Base-by-base conservation (phyloP, 2,888 invertebrate species). In the Tubiluchus corallicola region DNA sequence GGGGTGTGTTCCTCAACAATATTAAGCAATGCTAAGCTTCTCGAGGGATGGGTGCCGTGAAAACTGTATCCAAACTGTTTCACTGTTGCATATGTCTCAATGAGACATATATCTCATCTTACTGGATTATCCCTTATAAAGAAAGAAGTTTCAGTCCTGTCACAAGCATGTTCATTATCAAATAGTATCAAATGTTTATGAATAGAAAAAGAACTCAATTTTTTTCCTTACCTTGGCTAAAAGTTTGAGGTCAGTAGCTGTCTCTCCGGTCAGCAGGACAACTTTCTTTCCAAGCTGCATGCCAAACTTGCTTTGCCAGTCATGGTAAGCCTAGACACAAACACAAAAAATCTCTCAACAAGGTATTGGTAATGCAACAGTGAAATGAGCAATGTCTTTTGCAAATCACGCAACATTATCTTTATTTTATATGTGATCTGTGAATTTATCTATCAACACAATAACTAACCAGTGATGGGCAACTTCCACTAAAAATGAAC, bases 191-290 rank as follows among this genome's bases (percentile, higher is more conserved):
- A 13, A 17, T 41, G 21, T n/a, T 21, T 17, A 9, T 15, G 17
- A 43, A 21, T 9, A n/a, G 13, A 13, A 17, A 43, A 44, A 13
- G 42, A 4, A 15, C 9, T n/a, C 5, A 15, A 41, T 41, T 16
- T n/a, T n/a, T n/a, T n/a, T n/a, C n/a, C 45, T 47, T 20, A 64
- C 69, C 55, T 67, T 64, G 47, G 71, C 68, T 17, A 94, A 66
- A n/a, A 71, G 56, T 60, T 98, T 98, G 55, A 96, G 74, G 67
- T 99, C 98, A 0, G 90, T 90, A 1, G 88, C 87, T 0, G 96
- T 94, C 65, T 98, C 96, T 0, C 98, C 98, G 0, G 96, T 96
- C 45, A 98, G 62, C 42, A 88, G 71, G 0, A 96, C 94, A 5
- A 74, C 70, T 45, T 65, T 82, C 51, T 85, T 76, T 4, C 82